Conservation (phyloP, 2,113 vertebrate genomes). For the Saguinus midas region DNA sequence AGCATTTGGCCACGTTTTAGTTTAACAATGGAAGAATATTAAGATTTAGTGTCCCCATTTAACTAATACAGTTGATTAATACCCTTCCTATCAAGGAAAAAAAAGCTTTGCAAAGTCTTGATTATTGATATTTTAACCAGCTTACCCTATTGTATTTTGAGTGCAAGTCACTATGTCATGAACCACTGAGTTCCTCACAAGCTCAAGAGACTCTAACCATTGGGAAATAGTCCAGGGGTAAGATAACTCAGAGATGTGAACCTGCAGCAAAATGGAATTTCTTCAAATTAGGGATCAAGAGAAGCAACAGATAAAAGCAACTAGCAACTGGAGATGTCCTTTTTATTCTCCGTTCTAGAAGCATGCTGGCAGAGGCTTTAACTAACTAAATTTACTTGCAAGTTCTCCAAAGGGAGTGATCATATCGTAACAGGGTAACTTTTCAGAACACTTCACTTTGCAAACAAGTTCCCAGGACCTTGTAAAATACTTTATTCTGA, state of each 20-base stretch:
- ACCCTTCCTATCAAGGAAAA: neutral
- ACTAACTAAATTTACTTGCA: conserved; percentile 62
- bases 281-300: conserved; percentile 33
- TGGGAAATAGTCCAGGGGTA: neutral
- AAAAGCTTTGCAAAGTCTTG: conserved; percentile 13
- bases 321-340: conserved; percentile 11
- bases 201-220: neutral
- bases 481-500: conserved; percentile 49
- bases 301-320: conserved; percentile 11
- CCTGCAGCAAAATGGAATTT: conserved; percentile 32
- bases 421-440: neutral
- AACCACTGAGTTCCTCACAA: conserved; percentile 45
- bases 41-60: conserved; percentile 46
- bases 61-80: conserved; percentile 29
- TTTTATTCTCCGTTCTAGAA: conserved; percentile 26
- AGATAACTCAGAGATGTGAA: conserved; percentile 1
- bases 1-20: neutral
- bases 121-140: conserved; percentile 40
- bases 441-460: neutral
- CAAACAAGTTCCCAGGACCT: conserved; percentile 54
- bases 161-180: neutral
- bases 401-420: conserved; percentile 55
- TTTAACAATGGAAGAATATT: conserved; percentile 26
- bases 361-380: conserved; percentile 37
- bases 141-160: neutral